Evolutionary conservation across 2,113 vertebrate genomes (phyloP).

Genomic region (Phocoena sinus): DNA sequence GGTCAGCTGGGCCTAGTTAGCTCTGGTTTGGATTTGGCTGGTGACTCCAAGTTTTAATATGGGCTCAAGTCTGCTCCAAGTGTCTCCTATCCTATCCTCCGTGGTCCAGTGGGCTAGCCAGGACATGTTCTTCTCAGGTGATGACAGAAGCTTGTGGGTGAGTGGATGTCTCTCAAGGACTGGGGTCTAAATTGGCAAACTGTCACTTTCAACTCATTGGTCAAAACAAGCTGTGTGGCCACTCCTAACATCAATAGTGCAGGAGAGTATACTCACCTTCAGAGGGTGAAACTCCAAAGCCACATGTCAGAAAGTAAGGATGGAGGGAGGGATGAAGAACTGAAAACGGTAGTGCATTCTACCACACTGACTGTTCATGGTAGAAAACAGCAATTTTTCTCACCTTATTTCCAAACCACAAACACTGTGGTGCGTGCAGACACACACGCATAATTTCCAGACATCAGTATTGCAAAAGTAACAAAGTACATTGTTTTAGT

Average conservation of each 20-base stretch:
- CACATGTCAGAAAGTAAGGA: background rate
- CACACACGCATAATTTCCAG: background rate
- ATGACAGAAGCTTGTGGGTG: background rate
- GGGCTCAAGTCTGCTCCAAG: background rate
- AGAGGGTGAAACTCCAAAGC: background rate
- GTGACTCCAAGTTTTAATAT: background rate
- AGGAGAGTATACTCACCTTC: background rate
- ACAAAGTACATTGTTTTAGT: background rate
- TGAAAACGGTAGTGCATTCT: background rate
- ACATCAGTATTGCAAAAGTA: background rate
- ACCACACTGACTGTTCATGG: background rate
- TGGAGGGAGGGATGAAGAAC: background rate
- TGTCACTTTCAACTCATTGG: background rate
- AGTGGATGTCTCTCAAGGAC: background rate
- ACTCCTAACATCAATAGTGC: background rate
- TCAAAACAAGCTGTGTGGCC: background rate
- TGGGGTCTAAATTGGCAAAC: background rate
- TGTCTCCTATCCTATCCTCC: background rate
- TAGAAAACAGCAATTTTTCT: background rate
- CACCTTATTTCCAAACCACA: background rate
- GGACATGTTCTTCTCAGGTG: background rate
- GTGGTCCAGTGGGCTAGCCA: background rate
- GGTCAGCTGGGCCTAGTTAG: background rate
- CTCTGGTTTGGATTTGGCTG: background rate
- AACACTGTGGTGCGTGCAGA: background rate